Conservation (phyloP, 53 echinoderm and acorn worm species). For the Holothuria leucospilota region DNA sequence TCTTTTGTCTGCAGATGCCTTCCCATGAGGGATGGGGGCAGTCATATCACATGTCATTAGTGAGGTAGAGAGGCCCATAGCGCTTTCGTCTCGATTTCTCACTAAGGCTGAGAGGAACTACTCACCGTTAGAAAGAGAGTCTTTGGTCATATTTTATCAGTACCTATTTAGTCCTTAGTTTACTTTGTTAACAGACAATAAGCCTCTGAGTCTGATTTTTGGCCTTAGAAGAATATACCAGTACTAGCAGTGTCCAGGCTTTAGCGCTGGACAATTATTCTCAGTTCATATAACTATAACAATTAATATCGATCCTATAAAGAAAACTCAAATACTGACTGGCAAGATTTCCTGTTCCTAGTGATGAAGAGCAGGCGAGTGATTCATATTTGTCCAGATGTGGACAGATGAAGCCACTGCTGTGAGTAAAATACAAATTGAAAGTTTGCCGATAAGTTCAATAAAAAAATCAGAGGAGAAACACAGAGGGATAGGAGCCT, state of each 20-base stretch:
- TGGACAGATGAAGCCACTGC: conserved; percentile 33
- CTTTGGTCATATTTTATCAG: conserved; percentile 6
- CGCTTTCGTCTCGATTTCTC: conserved; percentile 31
- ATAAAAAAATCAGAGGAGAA: not conserved
- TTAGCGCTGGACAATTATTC: conserved; percentile 34
- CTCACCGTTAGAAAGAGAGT: conserved; percentile 25
- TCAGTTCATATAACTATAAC: conserved; percentile 7
- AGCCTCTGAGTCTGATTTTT: conserved; percentile 15
- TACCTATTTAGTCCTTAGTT: conserved; percentile 8
- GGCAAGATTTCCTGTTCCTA: too few relatives aligned
- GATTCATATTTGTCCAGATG: conserved; percentile 11
- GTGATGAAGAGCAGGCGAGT: not conserved
- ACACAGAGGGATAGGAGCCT: too few relatives aligned
- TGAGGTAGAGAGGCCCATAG: conserved; percentile 12
- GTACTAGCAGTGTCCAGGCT: conserved; percentile 22
- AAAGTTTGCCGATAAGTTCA: not conserved
- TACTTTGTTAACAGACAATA: conserved; percentile 35
- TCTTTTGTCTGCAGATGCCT: conserved; percentile 29
- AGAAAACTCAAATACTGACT: conserved; percentile 22
- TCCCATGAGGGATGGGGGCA: not conserved
- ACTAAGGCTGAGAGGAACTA: conserved; percentile 34
- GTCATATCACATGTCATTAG: conserved; percentile 28
- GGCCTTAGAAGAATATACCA: conserved; percentile 27
- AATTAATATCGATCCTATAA: conserved; percentile 25
- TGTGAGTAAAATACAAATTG: not conserved